phyloP scores from a whole-genome alignment of 2,888 invertebrate genomes.

The Eurytoma adleriae region DNA sequence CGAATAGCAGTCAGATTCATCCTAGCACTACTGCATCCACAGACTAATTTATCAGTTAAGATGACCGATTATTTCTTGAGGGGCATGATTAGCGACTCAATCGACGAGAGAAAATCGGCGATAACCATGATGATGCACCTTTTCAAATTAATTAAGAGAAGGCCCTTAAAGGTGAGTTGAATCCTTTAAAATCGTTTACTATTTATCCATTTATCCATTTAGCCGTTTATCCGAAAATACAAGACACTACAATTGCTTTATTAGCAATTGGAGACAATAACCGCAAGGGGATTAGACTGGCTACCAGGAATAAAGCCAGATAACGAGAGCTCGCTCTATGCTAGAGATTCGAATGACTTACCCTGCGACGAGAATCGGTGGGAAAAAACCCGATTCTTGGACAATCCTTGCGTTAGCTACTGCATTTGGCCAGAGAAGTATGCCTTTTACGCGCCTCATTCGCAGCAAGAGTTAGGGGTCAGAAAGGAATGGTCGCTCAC shows the following conservation, averaged over 20 bases:
- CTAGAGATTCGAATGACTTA: slow-evolving; percentile 75
- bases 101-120: slow-evolving; percentile 86
- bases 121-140: slow-evolving; percentile 80
- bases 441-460: slow-evolving; percentile 82
- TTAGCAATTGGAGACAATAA: neutral
- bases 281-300: neutral
- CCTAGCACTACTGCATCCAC: slow-evolving; percentile 83
- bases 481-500: slow-evolving; percentile 79
- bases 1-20: slow-evolving; percentile 86
- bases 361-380: slow-evolving; percentile 81
- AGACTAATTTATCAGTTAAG: slow-evolving; percentile 81
- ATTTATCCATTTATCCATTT: neutral
- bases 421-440: slow-evolving; percentile 79
- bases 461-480: slow-evolving; percentile 81
- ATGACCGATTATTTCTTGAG: slow-evolving; percentile 82
- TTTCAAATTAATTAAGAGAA: slow-evolving; percentile 85
- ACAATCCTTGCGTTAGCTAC: slow-evolving; percentile 80
- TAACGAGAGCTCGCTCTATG: slow-evolving; percentile 86
- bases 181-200: slow-evolving; percentile 1
- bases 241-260: neutral
- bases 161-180: slow-evolving; percentile 74
- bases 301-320: slow-evolving; percentile 81
- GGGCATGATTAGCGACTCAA: slow-evolving; percentile 85
- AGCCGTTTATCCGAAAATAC: no score
- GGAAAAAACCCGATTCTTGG: slow-evolving; percentile 84